Evolutionary conservation across 2,113 vertebrate genomes (phyloP), one percentile per base, ranked within the genome.

Genomic region (Maccullochella peelii): DNA sequence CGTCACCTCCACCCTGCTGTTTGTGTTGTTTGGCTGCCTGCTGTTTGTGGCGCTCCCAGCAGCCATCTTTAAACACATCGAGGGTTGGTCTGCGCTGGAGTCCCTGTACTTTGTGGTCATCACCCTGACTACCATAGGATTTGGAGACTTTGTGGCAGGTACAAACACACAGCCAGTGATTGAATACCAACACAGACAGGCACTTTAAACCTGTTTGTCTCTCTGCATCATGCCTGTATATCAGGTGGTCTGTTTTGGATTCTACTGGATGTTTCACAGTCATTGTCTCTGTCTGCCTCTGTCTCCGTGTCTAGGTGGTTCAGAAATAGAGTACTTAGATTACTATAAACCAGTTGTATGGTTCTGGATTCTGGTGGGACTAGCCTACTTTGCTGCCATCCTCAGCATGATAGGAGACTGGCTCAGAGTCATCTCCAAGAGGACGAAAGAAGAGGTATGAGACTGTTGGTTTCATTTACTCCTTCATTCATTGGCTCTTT

Each of bases 321-420:
- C 97, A 2, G 97, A 99, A 77, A 97, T 98, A 62, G 96, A 98
- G 42, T 99, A 99, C 55, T 88, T 97, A 62, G 97, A 98, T 91
- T 97, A 97, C 92, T 99, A 99, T 58, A 99, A 99, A 86, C 98
- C 98, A 16, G 93, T 97, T 15, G 98, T 99, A 57, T 99, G 97
- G 97, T 98, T 99, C 87, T 99, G 98, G 98, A 99, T 99, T 82
- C 96, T 99, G 78, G 97, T 99, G 81, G 98, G 98, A 33, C 96
- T 99, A 59, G 98, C 97, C 59, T 99, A 99, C 92, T 99, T 99
- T 92, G 97, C 98, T 42, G 98, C 98, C 8, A 97, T 99, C 65
- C 97, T 99, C 94, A 99, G 97, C 89, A 99, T 99, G 97, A 99
- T 99, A 66, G 98, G 98, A 95, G 97, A 99, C 70, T 99, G 97